These are phyloP conservation scores for Scaptomyza polygonia DNA, from an alignment of 2,888 invertebrate genomes.

Conservation along the genomic window DNA sequence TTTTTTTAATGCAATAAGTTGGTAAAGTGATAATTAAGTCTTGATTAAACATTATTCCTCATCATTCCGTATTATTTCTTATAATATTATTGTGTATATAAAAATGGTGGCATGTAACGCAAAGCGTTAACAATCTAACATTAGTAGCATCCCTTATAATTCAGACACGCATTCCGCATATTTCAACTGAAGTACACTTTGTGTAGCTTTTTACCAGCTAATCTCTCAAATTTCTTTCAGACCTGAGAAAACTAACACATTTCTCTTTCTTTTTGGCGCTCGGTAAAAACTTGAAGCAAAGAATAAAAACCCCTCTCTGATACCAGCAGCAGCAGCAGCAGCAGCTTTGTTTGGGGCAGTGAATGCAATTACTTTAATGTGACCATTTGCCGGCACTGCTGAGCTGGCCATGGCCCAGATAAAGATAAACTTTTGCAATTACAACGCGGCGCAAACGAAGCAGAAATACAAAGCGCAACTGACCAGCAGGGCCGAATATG, in stretches of 20 bases:
- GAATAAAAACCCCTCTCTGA: slow-evolving; percentile 1
- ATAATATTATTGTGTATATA: too few relatives aligned
- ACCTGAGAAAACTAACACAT: slow-evolving; percentile 16
- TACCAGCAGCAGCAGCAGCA: slow-evolving; percentile 4
- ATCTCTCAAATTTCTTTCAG: slow-evolving; percentile 20
- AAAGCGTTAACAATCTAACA: not conserved
- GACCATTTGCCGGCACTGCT: slow-evolving; percentile 59
- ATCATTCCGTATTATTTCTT: too few relatives aligned
- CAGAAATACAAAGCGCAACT: slow-evolving; percentile 62
- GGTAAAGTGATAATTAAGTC: too few relatives aligned
- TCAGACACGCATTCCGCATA: slow-evolving; percentile 13
- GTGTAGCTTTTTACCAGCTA: slow-evolving; percentile 18
- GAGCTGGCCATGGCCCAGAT: slow-evolving; percentile 66
- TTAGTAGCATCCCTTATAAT: not conserved
- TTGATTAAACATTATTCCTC: too few relatives aligned
- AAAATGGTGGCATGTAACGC: too few relatives aligned
- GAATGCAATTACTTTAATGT: slow-evolving; percentile 67
- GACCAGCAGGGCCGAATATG: slow-evolving; percentile 1
- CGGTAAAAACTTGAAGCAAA: slow-evolving; percentile 23
- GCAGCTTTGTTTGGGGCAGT: slow-evolving; percentile 34
- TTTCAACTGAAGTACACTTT: slow-evolving; percentile 3
- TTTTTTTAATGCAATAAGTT: too few relatives aligned
- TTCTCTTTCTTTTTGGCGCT: not conserved
- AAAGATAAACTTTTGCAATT: slow-evolving; percentile 80
- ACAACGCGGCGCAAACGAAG: slow-evolving; percentile 70